These are phyloP conservation scores for Leiothrix lutea DNA, from an alignment of 2,113 vertebrate species.

Conservation along the genomic window DNA sequence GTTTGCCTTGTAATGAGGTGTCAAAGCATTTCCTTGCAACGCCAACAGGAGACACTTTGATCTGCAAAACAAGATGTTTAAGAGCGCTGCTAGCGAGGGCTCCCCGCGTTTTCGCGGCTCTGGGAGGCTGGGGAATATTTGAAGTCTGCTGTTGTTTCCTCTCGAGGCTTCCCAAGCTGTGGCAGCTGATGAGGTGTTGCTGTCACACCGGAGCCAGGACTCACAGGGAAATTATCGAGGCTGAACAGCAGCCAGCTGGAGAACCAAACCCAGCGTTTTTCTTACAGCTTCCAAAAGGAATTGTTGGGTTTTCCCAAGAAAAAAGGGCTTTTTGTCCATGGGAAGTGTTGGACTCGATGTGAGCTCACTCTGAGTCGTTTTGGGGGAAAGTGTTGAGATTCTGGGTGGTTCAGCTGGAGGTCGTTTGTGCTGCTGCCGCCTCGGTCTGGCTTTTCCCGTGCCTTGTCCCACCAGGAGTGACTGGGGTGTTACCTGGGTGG, in stretches of 20 bases:
- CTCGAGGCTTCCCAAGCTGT: background rate
- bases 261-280: fast-evolving
- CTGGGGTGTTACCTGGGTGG: background rate
- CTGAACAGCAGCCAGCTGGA: background rate
- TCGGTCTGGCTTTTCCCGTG: background rate
- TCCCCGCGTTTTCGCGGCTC: background rate
- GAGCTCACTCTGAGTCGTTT: background rate
- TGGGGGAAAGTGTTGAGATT: fast-evolving
- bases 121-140: background rate
- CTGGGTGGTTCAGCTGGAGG: background rate
- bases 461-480: fast-evolving
- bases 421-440: background rate
- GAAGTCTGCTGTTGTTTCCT: background rate
- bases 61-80: constrained; percentile 47
- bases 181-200: background rate
- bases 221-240: background rate
- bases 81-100: background rate
- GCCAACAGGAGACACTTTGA: constrained; percentile 42
- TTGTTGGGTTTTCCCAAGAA: background rate
- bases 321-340: background rate
- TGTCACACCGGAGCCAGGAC: background rate
- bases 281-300: background rate
- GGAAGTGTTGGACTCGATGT: no score
- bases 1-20: constrained; percentile 53
- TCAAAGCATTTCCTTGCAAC: constrained; percentile 14